Base-by-base conservation (phyloP, 2,888 invertebrate species). In the Tetheella fluctuosa region DNA sequence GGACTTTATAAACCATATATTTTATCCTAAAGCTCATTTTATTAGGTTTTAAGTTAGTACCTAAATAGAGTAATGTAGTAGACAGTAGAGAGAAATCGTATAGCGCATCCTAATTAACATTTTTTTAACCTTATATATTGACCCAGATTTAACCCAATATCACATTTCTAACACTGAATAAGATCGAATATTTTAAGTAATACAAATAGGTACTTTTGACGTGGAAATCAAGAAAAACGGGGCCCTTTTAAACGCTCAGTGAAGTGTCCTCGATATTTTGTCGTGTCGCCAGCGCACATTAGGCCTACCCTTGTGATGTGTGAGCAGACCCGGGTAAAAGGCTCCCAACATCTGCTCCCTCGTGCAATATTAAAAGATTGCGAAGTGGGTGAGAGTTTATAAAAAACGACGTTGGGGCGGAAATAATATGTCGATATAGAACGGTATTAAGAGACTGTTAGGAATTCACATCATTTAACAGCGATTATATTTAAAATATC, bases 261-360 rank as follows among this genome's bases (percentile, higher is more conserved):
- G 76, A 74, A 80, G 79, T 76, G 78, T 73, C 78, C 80, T 77
- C 73, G 69, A 73, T 74, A 70, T 79, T 83, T 82, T 79, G 80
- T 78, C 77, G 76, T 73, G 65, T 72, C 65, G 69, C 74, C 64
- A 60, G 65, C 64, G 67, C 76, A 79, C 81, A 85, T 86, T 85
- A 85, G 75, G 76, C 81, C 79, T 73, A 76, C 81, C 79, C 78
- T 68, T 69, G 68, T 65, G 76, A 81, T 79, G 68, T 80, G 80
- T 78, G 80, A 34, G 34, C 34, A 7, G 8, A 84, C 74, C 71
- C 77, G 83, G 83, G 85, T 85, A 88, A 89, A 88, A 89, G 89
- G 86, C 84, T 86, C 81, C 81, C 81, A 81, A 81, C 89, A 89
- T 86, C 88, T 89, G 88, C 85, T 84, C 87, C 87, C 88, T 81